Percentiles rank a stretch among this genome's conserved stretches.
phyloP scores from a whole-genome alignment of 2,888 invertebrate genomes.

The Limenitis camilla region DNA sequence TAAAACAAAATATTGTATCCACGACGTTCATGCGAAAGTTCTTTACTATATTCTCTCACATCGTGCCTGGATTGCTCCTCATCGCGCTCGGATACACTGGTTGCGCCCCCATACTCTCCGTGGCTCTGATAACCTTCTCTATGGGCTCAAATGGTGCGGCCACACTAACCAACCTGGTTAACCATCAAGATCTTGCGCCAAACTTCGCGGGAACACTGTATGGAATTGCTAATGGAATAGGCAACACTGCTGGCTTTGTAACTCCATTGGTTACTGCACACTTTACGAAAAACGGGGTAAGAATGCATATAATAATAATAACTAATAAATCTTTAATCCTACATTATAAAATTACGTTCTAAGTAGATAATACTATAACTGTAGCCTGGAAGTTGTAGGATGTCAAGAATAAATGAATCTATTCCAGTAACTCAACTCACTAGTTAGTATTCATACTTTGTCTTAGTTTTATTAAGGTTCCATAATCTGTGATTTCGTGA shows the following conservation, averaged over 20 bases:
- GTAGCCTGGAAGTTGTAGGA: too few relatives aligned
- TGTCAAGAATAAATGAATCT: too few relatives aligned
- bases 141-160: conserved; percentile 79
- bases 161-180: conserved; percentile 76
- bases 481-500: too few relatives aligned
- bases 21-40: conserved; percentile 76
- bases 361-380: too few relatives aligned
- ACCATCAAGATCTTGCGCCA: conserved; percentile 83
- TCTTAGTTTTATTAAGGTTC: too few relatives aligned
- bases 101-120: conserved; percentile 76
- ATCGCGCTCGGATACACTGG: conserved; percentile 76
- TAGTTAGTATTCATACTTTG: too few relatives aligned
- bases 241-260: conserved; percentile 81
- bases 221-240: conserved; percentile 84
- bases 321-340: too few relatives aligned
- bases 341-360: too few relatives aligned
- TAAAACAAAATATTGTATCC: conserved; percentile 60
- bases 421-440: too few relatives aligned
- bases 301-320: conserved; percentile 28
- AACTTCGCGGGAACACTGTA: conserved; percentile 85
- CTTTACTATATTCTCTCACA: conserved; percentile 78
- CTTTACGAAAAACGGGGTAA: conserved; percentile 74
- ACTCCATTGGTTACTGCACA: conserved; percentile 82
- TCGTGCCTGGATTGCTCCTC: conserved; percentile 68
- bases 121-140: conserved; percentile 79